These are phyloP conservation scores for Musca vetustissima DNA, from an alignment of 1,140 invertebrate species.

Conservation along the genomic window DNA sequence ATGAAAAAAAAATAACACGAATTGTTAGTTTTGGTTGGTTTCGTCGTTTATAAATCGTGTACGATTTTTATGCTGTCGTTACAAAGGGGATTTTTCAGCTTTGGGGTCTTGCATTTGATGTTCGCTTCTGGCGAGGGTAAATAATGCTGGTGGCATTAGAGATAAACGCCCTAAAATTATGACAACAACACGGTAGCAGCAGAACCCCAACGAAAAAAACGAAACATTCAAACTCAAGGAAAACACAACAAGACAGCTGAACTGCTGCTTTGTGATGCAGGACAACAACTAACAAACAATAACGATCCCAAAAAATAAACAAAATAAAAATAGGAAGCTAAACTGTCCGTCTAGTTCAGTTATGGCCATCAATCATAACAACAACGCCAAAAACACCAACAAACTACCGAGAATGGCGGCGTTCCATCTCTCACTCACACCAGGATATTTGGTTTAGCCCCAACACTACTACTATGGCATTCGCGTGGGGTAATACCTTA, in stretches of 20 bases:
- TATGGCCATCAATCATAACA: slow-evolving; percentile 22
- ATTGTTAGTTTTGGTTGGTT: slow-evolving; percentile 23
- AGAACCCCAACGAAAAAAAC: not conserved
- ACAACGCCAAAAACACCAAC: slow-evolving; percentile 1
- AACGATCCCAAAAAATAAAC: slow-evolving; percentile 1
- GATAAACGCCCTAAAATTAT: slow-evolving; percentile 24
- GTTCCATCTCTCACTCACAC: too few species aligned
- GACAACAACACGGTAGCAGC: not conserved
- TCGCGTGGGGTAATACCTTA: too few species aligned
- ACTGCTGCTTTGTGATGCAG: too few species aligned
- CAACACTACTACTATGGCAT: too few species aligned
- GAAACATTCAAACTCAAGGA: not conserved
- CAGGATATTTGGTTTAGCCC: too few species aligned
- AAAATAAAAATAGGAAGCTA: not conserved
- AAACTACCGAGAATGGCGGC: not conserved
- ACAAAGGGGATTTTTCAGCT: too few species aligned
- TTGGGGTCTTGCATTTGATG: too few species aligned
- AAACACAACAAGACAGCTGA: too few species aligned
- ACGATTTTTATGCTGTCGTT: too few species aligned
- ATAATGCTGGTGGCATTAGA: slow-evolving; percentile 18
- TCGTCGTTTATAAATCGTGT: slow-evolving; percentile 10
- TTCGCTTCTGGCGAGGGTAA: slow-evolving; percentile 1
- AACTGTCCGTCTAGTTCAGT: slow-evolving; percentile 12
- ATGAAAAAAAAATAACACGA: not conserved
- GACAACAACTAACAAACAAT: not conserved